phyloP scores from a whole-genome alignment of 2,113 vertebrate genomes.

The Arizona elegans region DNA sequence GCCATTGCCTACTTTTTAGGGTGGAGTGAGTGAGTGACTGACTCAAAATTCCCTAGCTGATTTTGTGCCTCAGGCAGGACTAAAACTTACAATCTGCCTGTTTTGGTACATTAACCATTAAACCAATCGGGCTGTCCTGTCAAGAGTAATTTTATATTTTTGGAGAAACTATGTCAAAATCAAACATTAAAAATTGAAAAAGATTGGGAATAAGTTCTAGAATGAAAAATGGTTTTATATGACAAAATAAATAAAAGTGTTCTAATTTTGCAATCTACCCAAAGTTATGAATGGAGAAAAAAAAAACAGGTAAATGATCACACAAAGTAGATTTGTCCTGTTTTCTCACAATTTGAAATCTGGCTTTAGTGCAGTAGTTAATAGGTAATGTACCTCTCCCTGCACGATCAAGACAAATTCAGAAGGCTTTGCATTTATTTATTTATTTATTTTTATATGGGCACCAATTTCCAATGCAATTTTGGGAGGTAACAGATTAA shows the following conservation, averaged over 20 bases:
- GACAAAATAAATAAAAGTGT: background rate
- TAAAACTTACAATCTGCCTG: background rate
- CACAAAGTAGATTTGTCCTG: background rate
- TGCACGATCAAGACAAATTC: background rate
- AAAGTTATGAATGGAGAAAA: background rate
- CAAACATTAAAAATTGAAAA: background rate
- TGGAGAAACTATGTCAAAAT: background rate
- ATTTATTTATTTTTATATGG: background rate
- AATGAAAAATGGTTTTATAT: background rate
- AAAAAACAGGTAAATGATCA: background rate
- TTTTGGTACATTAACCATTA: background rate
- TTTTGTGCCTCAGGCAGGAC: background rate
- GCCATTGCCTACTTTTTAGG: background rate
- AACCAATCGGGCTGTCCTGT: background rate
- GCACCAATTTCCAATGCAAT: background rate
- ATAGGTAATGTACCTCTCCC: background rate
- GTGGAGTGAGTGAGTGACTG: background rate
- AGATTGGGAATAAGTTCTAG: background rate
- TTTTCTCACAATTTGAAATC: background rate
- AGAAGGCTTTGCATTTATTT: background rate
- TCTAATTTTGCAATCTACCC: background rate
- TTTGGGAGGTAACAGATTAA: background rate
- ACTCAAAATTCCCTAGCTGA: background rate
- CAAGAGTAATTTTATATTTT: background rate
- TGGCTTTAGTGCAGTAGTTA: background rate